Evolutionary conservation across 1,140 invertebrate genomes (phyloP).

Genomic region (Drosophila pseudoobscura): DNA sequence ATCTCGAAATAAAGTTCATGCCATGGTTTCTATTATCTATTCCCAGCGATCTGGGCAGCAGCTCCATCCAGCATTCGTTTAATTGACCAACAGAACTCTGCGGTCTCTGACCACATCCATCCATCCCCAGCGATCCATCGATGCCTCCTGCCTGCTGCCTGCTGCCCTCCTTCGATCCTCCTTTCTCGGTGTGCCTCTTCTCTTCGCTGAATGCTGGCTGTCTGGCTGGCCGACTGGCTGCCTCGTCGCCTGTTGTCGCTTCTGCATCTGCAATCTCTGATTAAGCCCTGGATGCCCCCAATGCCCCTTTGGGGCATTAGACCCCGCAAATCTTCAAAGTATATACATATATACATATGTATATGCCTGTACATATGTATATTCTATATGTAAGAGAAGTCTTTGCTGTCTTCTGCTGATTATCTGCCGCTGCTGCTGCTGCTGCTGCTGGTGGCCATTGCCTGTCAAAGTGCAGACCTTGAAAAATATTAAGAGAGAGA

Average conservation of each 20-base stretch:
- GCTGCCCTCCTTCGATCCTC: neutral
- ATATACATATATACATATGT: conserved; percentile 15
- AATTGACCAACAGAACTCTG: conserved; percentile 65
- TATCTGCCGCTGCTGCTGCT: conserved; percentile 28
- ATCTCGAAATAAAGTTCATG: conserved; percentile 73
- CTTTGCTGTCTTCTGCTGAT: conserved; percentile 28
- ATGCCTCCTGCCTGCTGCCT: conserved; percentile 18
- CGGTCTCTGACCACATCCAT: conserved; percentile 29
- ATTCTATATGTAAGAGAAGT: conserved; percentile 11
- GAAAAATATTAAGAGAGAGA: conserved; percentile 34
- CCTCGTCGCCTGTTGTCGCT: conserved; percentile 38
- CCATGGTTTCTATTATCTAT: conserved; percentile 75
- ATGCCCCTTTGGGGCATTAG: conserved; percentile 43
- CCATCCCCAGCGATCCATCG: conserved; percentile 30
- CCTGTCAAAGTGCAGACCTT: conserved; percentile 52
- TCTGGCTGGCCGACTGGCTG: neutral
- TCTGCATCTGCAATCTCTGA: conserved; percentile 58
- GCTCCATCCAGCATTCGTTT: conserved; percentile 51
- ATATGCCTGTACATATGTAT: conserved; percentile 1
- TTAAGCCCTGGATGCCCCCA: conserved; percentile 38
- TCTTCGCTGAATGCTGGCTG: neutral
- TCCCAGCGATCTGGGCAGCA: conserved; percentile 64
- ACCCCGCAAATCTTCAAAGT: conserved; percentile 52
- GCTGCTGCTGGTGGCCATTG: conserved; percentile 43
- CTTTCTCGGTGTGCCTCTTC: conserved; percentile 5